These are phyloP conservation scores for Heliconius nattereri DNA, from an alignment of 1,140 invertebrate species.

Conservation along the genomic window DNA sequence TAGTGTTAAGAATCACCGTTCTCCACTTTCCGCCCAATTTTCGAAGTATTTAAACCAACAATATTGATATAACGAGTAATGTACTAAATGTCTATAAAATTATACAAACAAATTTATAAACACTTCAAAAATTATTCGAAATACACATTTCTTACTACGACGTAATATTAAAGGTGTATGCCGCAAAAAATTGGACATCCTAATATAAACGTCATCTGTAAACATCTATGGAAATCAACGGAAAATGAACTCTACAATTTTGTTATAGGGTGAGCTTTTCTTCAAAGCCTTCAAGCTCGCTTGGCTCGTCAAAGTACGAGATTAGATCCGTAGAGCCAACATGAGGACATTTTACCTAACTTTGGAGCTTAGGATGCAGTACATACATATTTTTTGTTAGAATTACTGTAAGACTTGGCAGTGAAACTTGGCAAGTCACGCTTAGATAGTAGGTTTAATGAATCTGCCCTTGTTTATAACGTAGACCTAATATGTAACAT, in stretches of 20 bases:
- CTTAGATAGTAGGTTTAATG: constrained; percentile 10
- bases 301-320: constrained; percentile 38
- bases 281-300: constrained; percentile 20
- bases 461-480: not conserved
- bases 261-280: not conserved
- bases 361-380: constrained; percentile 34
- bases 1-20: too few relatives aligned
- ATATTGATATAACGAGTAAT: not conserved
- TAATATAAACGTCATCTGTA: constrained; percentile 37
- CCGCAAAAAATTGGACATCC: constrained; percentile 38
- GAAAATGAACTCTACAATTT: constrained; percentile 1
- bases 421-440: constrained; percentile 21
- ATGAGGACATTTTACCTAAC: constrained; percentile 32
- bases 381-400: constrained; percentile 35
- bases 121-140: not conserved
- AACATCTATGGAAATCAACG: constrained; percentile 8
- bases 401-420: constrained; percentile 36
- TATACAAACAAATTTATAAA: not conserved
- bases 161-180: constrained; percentile 30
- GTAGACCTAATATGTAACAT: not conserved
- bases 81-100: not conserved
- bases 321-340: constrained; percentile 35
- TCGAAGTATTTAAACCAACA: not conserved
- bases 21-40: too few relatives aligned
- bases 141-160: constrained; percentile 29